Conservation (phyloP, 1,140 invertebrate species). For the Zaprionus inermis region DNA sequence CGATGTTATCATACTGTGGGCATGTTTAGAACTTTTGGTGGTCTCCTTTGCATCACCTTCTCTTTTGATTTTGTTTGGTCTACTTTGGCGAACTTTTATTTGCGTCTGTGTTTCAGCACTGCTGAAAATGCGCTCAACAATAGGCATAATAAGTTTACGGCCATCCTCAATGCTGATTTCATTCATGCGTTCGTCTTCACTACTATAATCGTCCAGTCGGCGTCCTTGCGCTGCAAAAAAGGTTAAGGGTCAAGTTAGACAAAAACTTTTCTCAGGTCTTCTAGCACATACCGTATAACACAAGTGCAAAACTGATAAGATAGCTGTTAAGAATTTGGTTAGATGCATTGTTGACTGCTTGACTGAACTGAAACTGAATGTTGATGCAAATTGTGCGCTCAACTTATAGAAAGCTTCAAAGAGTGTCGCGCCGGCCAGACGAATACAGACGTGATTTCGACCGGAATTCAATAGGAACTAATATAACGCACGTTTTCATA, state of each 20-base stretch:
- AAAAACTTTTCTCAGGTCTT: not conserved
- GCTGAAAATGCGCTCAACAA: slow-evolving; percentile 53
- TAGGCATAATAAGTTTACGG: slow-evolving; percentile 44
- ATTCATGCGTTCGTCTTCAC: slow-evolving; percentile 62
- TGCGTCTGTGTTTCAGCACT: slow-evolving; percentile 47
- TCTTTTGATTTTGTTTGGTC: slow-evolving; percentile 24
- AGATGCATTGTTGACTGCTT: slow-evolving; percentile 41
- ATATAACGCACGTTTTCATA: slow-evolving; percentile 58
- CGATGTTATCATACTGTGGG: slow-evolving; percentile 66
- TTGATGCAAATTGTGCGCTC: not conserved
- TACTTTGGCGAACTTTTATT: slow-evolving; percentile 1
- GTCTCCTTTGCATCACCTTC: slow-evolving; percentile 28
- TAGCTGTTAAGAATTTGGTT: slow-evolving; percentile 26
- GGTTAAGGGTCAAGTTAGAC: not conserved
- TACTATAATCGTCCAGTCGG: slow-evolving; percentile 32
- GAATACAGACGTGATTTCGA: slow-evolving; percentile 60
- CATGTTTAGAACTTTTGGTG: slow-evolving; percentile 67
- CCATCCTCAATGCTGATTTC: slow-evolving; percentile 54
- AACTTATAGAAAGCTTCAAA: slow-evolving; percentile 2
- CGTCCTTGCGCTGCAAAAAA: slow-evolving; percentile 31
- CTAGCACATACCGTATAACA: slow-evolving; percentile 17
- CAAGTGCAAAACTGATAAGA: slow-evolving; percentile 28
- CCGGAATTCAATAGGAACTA: slow-evolving; percentile 62
- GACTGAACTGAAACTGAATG: slow-evolving; percentile 35
- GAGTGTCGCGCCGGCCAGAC: slow-evolving; percentile 3